Evolutionary conservation across 1,140 invertebrate species (phyloP), one percentile per base, ranked within the genome.

Genomic region (Drosophila novamexicana): DNA sequence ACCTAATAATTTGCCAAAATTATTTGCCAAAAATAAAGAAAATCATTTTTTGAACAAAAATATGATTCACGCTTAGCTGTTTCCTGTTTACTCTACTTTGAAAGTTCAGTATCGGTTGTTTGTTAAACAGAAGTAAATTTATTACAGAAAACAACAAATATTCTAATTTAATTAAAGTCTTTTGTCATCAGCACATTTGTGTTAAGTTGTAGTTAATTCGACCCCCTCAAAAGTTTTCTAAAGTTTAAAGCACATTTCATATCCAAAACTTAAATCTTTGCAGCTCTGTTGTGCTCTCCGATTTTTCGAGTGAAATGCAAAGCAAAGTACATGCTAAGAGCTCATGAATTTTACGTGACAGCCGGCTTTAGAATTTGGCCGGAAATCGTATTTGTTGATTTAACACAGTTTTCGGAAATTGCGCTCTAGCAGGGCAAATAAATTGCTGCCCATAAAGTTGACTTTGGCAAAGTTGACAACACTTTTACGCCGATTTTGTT

Each of bases 181-280:
- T 29, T 29, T 29, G 3, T 29, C 4, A 29, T 29, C 22, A 29
- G 22, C 22, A 29, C 4, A 29, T 5, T 5, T 29, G 22, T 22
- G 2, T 22, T 2, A 22, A 29, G 22, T 29, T 29, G 22, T 5
- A 29, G 22, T 29, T 29, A 29, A 4, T 29, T 29, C 4, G 22
- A 29, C 22, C 22, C 22, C 22, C 22, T 10, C 39, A 40, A 40
- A 6, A 3, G 10, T 40, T 40, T 5, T 12, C 4, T 14, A 8
- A 7, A 14, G 6, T n/a, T 36, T 16, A 1, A 53, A 29, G 7
- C 8, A 8, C 12, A 53, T 16, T 53, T 16, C n/a, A 14, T 53
- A 53, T 53, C 34, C 52, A 37, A 54, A 54, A 16, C 10, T 4
- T 2, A 37, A 54, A 54, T 54, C 32, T 34, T 50, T 50, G 47